Base-by-base conservation (phyloP, 53 echinoderm and acorn worm species). In the Mesocentrotus franciscanus region DNA sequence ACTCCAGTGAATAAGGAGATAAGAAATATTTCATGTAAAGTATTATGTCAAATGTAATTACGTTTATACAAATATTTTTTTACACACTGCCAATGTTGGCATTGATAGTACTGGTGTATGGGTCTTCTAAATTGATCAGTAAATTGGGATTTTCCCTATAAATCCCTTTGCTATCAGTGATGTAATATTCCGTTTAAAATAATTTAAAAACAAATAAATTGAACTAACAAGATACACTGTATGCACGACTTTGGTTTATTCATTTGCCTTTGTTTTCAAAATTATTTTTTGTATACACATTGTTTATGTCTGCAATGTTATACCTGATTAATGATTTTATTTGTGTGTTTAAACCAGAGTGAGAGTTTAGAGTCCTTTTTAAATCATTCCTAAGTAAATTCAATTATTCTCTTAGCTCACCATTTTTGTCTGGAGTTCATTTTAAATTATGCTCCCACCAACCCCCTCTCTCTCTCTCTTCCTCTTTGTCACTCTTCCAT, bases 31-130 rank as follows among this genome's bases (percentile, higher is more conserved):
- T 36, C 18, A 20, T 81, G 16, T 39, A 12, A 81, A 17, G 42
- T 42, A 81, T 81, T 4, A 42, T 81, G 42, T 81, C 36, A 29
- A 81, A 36, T 39, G 81, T 81, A 36, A 81, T 42, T 81, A 42
- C 42, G 36, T 81, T 39, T 20, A 81, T 42, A 79, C 16, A 79
- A 39, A 79, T 79, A 81, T 81, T 81, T 81, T 81, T 81, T 42
- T 81, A 81, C 81, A 36, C 36, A 42, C 74, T 74, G 81, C 81
- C 81, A 81, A 36, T 8, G 22, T 39, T 81, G 81, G 81, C 81
- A 39, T 18, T 3, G 36, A 39, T 39, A 81, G 81, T 81, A 81
- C 81, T 81, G 81, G 16, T 81, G 29, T 26, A 81, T 81, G 36
- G 81, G 36, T 81, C 81, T 18, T 16, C 14, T 39, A 81, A 39